Base-by-base conservation (phyloP, 2,113 vertebrate genomes). In the Sakesphorus luctuosus region DNA sequence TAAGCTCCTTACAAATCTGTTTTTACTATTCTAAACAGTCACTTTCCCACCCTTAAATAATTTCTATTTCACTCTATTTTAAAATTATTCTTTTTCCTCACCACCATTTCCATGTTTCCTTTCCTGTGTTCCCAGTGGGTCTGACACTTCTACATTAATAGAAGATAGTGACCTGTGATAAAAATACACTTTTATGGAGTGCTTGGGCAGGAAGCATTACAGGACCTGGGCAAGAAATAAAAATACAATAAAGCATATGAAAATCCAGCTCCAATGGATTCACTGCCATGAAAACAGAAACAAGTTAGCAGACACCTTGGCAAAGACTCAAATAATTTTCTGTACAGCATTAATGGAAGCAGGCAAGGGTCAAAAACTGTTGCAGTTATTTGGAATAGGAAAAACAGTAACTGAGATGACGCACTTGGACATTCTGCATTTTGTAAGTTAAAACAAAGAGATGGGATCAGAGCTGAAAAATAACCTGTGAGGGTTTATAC, bases 31-130 rank as follows among this genome's bases (percentile, higher is more conserved):
- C 69, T 62, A 49, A 94, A 88, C 59, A 74, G 76, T 68, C 76
- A 78, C 78, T 84, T 97, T 92, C 84, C 91, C 81, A 93, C 78
- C 86, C 87, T 93, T 90, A 84, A 92, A 89, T 73, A 84, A 79
- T 84, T 89, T 68, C 91, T 92, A 80, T 84, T 77, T 94, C 33
- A 65, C 46, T 91, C 31, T 59, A 21, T 81, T 94, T 92, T 44
- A 86, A 90, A 95, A 96, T 69, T 9, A 93, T 58, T 93, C 23
- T 65, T 91, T 75, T 86, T 86, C 62, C 44, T 84, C 82, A 72
- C 72, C 52, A 80, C 43, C 65, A 93, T 67, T 87, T 94, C 38
- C 50, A 88, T 4, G 2, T 77, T 93, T 94, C 73, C 18, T 86
- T 71, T 0, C 0, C 65, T 92, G n/a, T 9, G 18, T 33, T 89